A percentile compares a stretch with the other conserved stretches of the same genome.
Evolutionary conservation across 2,113 vertebrate species (phyloP).

Genomic region (Indri indri): DNA sequence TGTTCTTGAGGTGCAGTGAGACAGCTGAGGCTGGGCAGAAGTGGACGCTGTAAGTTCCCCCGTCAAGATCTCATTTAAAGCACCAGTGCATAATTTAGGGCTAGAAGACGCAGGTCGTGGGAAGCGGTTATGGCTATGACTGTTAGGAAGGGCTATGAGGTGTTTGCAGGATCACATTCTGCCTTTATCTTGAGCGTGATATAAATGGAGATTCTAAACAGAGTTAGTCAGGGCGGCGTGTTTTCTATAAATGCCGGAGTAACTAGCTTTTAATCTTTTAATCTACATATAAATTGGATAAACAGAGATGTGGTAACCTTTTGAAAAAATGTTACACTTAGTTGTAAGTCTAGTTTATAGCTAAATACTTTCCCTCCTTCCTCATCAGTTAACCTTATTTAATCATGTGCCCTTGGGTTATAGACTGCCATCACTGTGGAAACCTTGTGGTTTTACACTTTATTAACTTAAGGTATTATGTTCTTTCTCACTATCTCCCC

Average conservation of each 20-base stretch:
- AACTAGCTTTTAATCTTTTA: background rate
- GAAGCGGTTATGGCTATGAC: background rate
- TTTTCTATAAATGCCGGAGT: slow-evolving; percentile 2
- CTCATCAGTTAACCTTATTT: slow-evolving; percentile 45
- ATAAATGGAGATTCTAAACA: background rate
- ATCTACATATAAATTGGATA: slow-evolving; percentile 54
- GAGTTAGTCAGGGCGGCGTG: background rate
- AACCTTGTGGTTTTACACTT: background rate
- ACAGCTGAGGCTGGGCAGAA: background rate
- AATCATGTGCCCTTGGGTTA: slow-evolving; percentile 52
- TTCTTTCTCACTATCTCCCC: background rate
- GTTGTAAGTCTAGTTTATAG: slow-evolving; percentile 68
- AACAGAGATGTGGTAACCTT: slow-evolving; percentile 51
- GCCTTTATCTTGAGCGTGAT: background rate
- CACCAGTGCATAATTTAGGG: background rate
- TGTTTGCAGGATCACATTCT: background rate
- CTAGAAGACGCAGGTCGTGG: too few relatives aligned
- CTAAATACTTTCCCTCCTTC: slow-evolving; percentile 77
- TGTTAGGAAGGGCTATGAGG: background rate
- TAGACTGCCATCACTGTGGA: background rate
- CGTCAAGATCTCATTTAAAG: background rate
- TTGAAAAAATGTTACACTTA: slow-evolving; percentile 49
- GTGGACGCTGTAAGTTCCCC: background rate
- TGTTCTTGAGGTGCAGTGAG: background rate
- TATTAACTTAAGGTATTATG: background rate